phyloP scores from a whole-genome alignment of 2,797 vertebrate species.

The Agapornis canus region DNA sequence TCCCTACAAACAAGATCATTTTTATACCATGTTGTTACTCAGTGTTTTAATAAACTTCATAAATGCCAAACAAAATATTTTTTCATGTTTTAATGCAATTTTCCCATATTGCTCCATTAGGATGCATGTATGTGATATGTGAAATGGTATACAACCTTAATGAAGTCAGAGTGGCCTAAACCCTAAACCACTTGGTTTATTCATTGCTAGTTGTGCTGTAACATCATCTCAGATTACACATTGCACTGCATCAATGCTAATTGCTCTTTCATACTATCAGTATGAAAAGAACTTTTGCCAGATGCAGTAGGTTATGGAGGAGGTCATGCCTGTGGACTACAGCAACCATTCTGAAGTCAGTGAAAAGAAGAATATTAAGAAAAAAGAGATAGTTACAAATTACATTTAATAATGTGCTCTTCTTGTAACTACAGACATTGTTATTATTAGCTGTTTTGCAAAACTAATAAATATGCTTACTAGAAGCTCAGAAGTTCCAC shows the following conservation, averaged over 20 bases:
- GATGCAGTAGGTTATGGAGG: neutral
- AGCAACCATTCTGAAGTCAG: neutral
- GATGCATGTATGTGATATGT: neutral
- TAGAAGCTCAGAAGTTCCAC: neutral
- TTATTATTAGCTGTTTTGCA: neutral
- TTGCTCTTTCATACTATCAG: neutral
- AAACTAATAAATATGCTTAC: neutral
- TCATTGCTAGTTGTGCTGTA: neutral
- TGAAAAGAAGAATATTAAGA: conserved; percentile 1
- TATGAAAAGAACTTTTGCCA: conserved; percentile 8
- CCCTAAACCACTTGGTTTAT: neutral
- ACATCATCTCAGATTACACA: neutral
- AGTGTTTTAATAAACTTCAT: conserved; percentile 77
- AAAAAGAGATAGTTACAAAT: neutral
- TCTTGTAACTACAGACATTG: conserved; percentile 20
- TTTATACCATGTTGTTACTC: conserved; percentile 72
- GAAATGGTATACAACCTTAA: neutral
- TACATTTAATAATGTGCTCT: neutral
- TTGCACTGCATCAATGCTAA: neutral
- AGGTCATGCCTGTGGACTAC: neutral
- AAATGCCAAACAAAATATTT: conserved; percentile 61
- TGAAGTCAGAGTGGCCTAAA: neutral
- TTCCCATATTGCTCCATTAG: neutral
- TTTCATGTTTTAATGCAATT: conserved; percentile 11
- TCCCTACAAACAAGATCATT: conserved; percentile 76